Conservation (phyloP, 2,888 invertebrate genomes). For the Crepidodera aurea region DNA sequence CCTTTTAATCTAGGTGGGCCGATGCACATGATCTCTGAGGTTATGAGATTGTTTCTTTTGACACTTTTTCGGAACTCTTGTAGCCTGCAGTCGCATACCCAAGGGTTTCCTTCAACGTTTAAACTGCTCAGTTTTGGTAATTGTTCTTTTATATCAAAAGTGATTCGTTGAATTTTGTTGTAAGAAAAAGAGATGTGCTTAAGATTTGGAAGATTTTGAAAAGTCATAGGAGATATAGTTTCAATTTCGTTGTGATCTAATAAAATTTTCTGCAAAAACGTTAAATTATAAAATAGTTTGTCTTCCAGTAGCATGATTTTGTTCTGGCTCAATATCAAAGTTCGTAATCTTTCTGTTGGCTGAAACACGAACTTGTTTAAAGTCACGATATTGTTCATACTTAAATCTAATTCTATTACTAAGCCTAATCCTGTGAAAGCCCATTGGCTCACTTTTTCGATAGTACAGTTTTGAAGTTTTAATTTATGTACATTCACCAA, state of each 20-base stretch:
- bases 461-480: constrained; percentile 75
- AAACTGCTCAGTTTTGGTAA: constrained; percentile 76
- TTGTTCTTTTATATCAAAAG: constrained; percentile 69
- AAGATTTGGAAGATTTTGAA: constrained; percentile 64
- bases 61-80: constrained; percentile 82
- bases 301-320: constrained; percentile 76
- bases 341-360: constrained; percentile 75
- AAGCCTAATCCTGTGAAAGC: constrained; percentile 80
- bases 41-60: constrained; percentile 76
- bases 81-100: constrained; percentile 88
- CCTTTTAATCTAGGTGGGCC: constrained; percentile 75
- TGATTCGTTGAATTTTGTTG: constrained; percentile 75
- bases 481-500: constrained; percentile 85
- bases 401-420: constrained; percentile 84
- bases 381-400: constrained; percentile 73
- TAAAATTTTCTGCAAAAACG: constrained; percentile 77
- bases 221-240: constrained; percentile 72
- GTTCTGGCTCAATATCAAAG: constrained; percentile 79
- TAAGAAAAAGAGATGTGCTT: constrained; percentile 74
- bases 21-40: constrained; percentile 76
- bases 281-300: constrained; percentile 78
- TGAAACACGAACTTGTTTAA: constrained; percentile 76
- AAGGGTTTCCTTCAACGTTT: constrained; percentile 81
- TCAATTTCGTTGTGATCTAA: constrained; percentile 79
- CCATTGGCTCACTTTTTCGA: constrained; percentile 75